Base-by-base conservation (phyloP, 2,113 vertebrate genomes). In the Lycaon pictus region DNA sequence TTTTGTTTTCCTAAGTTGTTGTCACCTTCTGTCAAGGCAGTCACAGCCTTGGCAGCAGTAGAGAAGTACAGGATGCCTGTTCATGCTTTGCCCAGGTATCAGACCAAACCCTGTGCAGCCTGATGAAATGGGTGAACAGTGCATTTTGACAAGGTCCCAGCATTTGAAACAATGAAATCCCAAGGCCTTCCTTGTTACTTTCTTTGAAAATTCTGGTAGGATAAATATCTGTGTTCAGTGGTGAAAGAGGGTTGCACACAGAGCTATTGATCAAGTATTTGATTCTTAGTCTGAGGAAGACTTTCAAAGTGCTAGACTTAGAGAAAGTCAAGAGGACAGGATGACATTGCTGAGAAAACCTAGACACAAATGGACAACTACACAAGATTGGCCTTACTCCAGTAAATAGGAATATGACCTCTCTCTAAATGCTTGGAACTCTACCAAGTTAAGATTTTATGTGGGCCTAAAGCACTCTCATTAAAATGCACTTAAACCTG, bases 371-470 rank as follows among this genome's bases (percentile, higher is more conserved):
- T 51, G 16, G 48, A 76, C 13, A 48, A 0, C 35, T 77, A 79
- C 43, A 80, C 16, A 80, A 76, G 67, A 53, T 32, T 67, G 51
- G 43, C 29, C 6, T 95, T 22, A 43, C 2, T 74, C 92, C 25
- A 87, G 22, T 84, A 53, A 76, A 35, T 53, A 58, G 9, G 53
- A 74, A 58, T 13, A 62, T 65, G 79, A 69, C n/a, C 15, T n/a
- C 51, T 88, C 43, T 87, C 43, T 80, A 58, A 92, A 93, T 53
- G 27, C 56, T 76, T 69, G 29, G 37, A 87, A 71, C 92, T 80
- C 16, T 48, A 80, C 77, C 77, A 95, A 77, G 17, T 93, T 22
- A 94, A 94, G 63, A 48, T 85, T 92, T 95, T 81, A 87, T 90
- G 80, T 90, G 71, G 71, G 17, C 10, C 56, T 53, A 95, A 63